Base-by-base conservation (phyloP, 2,113 vertebrate species). In the Centropus unirufus region DNA sequence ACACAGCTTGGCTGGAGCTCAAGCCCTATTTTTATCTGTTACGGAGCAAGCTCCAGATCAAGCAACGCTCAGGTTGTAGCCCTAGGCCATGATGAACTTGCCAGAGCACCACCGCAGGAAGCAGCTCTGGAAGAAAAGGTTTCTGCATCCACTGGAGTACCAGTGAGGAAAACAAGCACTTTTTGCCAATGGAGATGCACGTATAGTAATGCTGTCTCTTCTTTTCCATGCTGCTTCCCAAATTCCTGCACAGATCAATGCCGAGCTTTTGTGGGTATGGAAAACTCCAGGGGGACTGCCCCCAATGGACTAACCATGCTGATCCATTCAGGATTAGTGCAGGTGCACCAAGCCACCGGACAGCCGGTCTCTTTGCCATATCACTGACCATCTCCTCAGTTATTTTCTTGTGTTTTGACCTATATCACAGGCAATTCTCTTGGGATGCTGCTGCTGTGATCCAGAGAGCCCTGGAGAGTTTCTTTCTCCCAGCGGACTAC, bases 21-120 rank as follows among this genome's bases (percentile, higher is more conserved):
- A 94, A 89, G 18, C 18, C 92, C 89, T 92, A 52, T 64, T 95
- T 96, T 87, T 64, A 74, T 61, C 83, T 77, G 52, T 42, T 46
- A 46, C 6, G 22, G 63, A 77, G 39, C 58, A 94, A 89, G 32
- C 14, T 87, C 18, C 44, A 64, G 34, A 84, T 47, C 39, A 64
- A 95, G 83, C 21, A 74, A 49, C 14, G 34, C 36, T 90, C 83
- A 79, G 63, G 34, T 29, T 68, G 59, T 66, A 93, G 82, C 96
- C 76, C 2, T 17, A 86, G 72, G 88, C 55, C 76, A 86, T 0
- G 5, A 47, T 42, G 79, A 64, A n/a, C 62, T 87, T 79, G 62
- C 49, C n/a, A 79, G 34, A 85, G 57, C 66, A 82, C 54, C 0
- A 1, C 0, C 59, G 51, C 47, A 69, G 72, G 70, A 69, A 89